phyloP scores from a whole-genome alignment of 2,113 vertebrate species.

The Genyomyrus donnyi region DNA sequence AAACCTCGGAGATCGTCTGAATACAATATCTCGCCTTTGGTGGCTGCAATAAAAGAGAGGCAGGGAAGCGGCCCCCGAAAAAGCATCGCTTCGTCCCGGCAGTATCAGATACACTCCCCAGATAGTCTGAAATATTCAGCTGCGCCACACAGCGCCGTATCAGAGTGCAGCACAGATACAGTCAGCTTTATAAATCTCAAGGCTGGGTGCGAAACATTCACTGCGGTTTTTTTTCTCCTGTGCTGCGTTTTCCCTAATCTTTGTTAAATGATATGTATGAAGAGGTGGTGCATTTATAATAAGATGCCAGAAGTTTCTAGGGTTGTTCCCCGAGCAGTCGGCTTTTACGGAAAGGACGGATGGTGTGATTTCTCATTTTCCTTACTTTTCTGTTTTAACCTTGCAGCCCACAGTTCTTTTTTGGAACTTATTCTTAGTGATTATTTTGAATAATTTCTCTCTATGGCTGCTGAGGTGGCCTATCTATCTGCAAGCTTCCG shows the following conservation, averaged over 20 bases:
- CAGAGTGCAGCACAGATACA: constrained; percentile 55
- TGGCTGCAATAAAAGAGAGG: constrained; percentile 59
- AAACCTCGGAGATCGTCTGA: constrained; percentile 58
- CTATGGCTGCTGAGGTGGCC: constrained; percentile 7
- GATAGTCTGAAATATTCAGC: constrained; percentile 61
- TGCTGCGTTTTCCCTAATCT: constrained; percentile 1
- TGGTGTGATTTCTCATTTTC: background rate
- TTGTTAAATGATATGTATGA: constrained; percentile 15
- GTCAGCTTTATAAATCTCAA: constrained; percentile 58
- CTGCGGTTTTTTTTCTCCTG: constrained; percentile 24
- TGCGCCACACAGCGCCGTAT: constrained; percentile 49
- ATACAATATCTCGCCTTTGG: constrained; percentile 47
- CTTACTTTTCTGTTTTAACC: background rate
- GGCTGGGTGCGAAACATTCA: constrained; percentile 48
- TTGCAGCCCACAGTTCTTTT: background rate
- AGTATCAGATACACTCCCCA: constrained; percentile 53
- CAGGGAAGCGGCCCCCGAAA: constrained; percentile 29
- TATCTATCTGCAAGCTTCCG: background rate
- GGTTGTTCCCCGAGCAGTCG: background rate
- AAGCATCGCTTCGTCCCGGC: constrained; percentile 42
- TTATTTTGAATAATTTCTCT: constrained; percentile 4
- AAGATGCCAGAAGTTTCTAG: background rate
- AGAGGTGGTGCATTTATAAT: background rate
- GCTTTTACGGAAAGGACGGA: background rate
- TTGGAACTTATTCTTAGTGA: background rate